Evolutionary conservation across 2,113 vertebrate genomes (phyloP).

Genomic region (Microcebus murinus): DNA sequence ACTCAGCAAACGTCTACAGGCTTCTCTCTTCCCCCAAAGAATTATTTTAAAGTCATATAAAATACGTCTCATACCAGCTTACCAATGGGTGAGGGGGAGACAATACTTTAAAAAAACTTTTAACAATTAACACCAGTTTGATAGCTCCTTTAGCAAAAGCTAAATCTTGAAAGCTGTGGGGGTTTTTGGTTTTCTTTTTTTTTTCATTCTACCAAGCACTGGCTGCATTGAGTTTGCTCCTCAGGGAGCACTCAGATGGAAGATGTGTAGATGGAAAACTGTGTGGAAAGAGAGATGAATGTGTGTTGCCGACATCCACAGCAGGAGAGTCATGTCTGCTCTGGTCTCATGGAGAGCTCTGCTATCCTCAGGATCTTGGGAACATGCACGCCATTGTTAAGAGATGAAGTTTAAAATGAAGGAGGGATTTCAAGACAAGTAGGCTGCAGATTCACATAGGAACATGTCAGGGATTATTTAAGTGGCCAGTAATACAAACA

Average conservation of each 20-base stretch:
- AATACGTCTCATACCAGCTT: not conserved
- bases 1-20: slow-evolving; percentile 31
- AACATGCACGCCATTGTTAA: slow-evolving; percentile 25
- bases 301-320: not conserved
- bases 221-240: not conserved
- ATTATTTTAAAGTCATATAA: slow-evolving; percentile 59
- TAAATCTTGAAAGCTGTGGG: slow-evolving; percentile 69
- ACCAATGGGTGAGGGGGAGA: not conserved
- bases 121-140: not conserved
- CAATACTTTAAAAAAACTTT: slow-evolving; percentile 64
- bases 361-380: slow-evolving; percentile 24
- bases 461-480: slow-evolving; percentile 84
- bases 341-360: not conserved
- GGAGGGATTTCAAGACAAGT: slow-evolving; percentile 79
- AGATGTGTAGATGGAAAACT: not conserved
- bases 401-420: slow-evolving; percentile 75
- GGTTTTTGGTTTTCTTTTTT: not conserved
- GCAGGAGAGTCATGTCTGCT: not conserved
- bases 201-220: slow-evolving; percentile 13
- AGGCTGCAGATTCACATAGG: slow-evolving; percentile 63
- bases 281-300: not conserved
- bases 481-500: slow-evolving; percentile 86
- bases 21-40: slow-evolving; percentile 55
- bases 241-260: not conserved
- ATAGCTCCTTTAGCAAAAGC: slow-evolving; percentile 58